A percentile compares a stretch with the other conserved stretches of the same genome.
These are phyloP conservation scores for Channallabes apus DNA, from an alignment of 2,797 vertebrate species.

Conservation along the genomic window DNA sequence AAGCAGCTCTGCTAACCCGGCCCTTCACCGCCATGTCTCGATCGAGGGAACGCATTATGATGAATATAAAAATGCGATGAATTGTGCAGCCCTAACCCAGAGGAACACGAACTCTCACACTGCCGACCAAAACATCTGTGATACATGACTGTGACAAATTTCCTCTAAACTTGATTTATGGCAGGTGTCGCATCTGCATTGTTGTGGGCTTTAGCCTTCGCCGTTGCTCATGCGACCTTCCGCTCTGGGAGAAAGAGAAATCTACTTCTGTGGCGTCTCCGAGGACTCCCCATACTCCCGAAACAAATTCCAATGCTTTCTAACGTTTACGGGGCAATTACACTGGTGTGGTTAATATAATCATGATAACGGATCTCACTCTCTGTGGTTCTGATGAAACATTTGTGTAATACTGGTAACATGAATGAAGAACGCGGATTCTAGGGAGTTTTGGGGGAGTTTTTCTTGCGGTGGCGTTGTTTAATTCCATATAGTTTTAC, in stretches of 20 bases:
- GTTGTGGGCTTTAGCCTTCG: conserved; percentile 28
- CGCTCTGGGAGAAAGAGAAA: conserved; percentile 10
- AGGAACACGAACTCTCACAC: not conserved
- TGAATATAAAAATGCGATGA: not conserved
- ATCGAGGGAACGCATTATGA: not conserved
- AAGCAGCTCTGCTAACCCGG: not conserved
- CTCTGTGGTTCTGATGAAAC: conserved; percentile 10
- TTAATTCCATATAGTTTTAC: not conserved
- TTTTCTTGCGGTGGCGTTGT: not conserved
- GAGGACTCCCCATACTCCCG: not conserved
- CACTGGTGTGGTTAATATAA: conserved; percentile 14
- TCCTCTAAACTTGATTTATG: conserved; percentile 30
- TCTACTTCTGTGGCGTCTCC: not conserved
- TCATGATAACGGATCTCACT: conserved; percentile 10
- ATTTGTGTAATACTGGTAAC: conserved; percentile 1
- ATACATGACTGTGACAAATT: conserved; percentile 24
- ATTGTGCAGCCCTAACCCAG: not conserved
- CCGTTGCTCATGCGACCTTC: conserved; percentile 8
- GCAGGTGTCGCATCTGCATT: conserved; percentile 16
- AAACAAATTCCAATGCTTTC: conserved; percentile 28
- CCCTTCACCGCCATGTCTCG: not conserved
- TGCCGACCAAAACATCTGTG: conserved; percentile 6
- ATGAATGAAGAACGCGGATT: not conserved
- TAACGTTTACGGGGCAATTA: conserved; percentile 5
- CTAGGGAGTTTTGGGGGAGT: not conserved